These are phyloP conservation scores for Phortica okadai DNA, from an alignment of 2,888 invertebrate species.

Conservation along the genomic window DNA sequence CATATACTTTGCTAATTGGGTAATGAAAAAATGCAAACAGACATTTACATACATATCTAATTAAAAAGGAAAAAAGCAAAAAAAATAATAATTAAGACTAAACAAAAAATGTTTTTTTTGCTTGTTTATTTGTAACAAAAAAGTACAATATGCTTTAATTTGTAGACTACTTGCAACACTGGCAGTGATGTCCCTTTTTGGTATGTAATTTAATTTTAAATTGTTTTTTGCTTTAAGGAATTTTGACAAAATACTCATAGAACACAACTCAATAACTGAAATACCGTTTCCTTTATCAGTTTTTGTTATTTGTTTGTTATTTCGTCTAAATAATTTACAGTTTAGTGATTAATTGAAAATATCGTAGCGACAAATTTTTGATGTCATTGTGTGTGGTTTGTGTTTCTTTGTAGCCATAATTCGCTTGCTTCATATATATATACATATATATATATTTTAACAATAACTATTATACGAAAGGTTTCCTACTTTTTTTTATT, in stretches of 20 bases:
- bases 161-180: constrained; percentile 47
- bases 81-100: neutral
- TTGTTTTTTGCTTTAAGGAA: constrained; percentile 3
- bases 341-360: neutral
- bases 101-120: neutral
- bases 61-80: too few relatives aligned
- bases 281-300: neutral
- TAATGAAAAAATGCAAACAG: neutral
- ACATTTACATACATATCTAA: neutral
- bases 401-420: too few relatives aligned
- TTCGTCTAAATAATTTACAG: neutral
- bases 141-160: constrained; percentile 1
- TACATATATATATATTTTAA: neutral
- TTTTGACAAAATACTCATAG: neutral
- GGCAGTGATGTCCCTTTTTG: constrained; percentile 53
- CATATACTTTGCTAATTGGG: neutral
- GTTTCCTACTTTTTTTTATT: neutral
- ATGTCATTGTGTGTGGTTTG: too few relatives aligned
- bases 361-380: neutral
- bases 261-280: neutral
- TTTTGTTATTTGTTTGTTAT: constrained; percentile 5
- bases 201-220: constrained; percentile 31
- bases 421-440: too few relatives aligned
- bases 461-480: constrained; percentile 1
- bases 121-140: constrained; percentile 6